A percentile compares a stretch with the other conserved stretches of the same genome.
These are phyloP conservation scores for Pristiophorus japonicus DNA, from an alignment of 2,113 vertebrate genomes.

Conservation along the genomic window DNA sequence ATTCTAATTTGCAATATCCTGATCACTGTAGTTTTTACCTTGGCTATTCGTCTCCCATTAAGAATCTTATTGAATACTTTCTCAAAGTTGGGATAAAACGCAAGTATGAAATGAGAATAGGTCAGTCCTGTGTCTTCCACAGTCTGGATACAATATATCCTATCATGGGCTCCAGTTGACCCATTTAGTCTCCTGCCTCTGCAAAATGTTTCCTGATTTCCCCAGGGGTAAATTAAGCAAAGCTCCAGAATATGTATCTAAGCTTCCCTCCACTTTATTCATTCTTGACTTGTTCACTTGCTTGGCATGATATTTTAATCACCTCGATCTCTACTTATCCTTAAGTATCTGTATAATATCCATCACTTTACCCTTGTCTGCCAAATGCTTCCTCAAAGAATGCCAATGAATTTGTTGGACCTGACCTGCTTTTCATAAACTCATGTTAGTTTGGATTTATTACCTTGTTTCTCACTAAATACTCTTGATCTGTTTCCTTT, in stretches of 20 bases:
- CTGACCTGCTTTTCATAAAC: constrained; percentile 13
- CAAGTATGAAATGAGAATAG: neutral
- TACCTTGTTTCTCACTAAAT: constrained; percentile 19
- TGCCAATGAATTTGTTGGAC: constrained; percentile 25
- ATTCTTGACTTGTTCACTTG: neutral
- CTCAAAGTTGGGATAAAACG: neutral
- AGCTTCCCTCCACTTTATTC: neutral
- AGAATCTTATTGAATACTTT: neutral
- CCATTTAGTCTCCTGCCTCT: neutral
- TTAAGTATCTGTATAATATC: constrained; percentile 16
- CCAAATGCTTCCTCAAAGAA: neutral
- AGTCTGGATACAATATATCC: too few relatives aligned
- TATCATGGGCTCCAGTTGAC: neutral
- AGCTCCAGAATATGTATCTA: neutral
- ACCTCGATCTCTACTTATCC: neutral
- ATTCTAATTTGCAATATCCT: neutral
- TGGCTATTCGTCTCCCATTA: neutral
- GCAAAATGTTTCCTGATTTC: neutral
- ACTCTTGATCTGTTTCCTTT: constrained; percentile 1
- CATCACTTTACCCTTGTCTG: constrained; percentile 29
- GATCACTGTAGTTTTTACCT: neutral
- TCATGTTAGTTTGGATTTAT: constrained; percentile 27
- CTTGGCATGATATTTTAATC: constrained; percentile 8
- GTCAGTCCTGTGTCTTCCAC: neutral
- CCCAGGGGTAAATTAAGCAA: neutral